A percentile compares a stretch with the other conserved stretches of the same genome.
These are phyloP conservation scores for Sitta europaea DNA, from an alignment of 2,113 vertebrate genomes.

Conservation along the genomic window DNA sequence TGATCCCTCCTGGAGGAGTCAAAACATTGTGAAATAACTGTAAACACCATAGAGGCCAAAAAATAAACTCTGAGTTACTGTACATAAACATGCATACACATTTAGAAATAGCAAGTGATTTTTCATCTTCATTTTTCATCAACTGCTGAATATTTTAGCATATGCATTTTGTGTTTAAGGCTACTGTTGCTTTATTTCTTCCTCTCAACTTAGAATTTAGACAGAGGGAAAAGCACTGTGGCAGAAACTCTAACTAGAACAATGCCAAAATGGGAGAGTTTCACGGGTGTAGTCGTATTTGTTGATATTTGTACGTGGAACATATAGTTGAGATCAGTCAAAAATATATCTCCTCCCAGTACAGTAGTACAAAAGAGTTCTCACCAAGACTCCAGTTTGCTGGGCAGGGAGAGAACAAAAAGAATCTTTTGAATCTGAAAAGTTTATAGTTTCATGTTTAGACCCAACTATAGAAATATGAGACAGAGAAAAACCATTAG, in stretches of 20 bases:
- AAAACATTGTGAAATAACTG: slow-evolving; percentile 56
- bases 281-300: not conserved
- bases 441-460: not conserved
- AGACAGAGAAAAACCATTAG: not conserved
- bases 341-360: not conserved
- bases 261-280: not conserved
- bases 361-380: not conserved
- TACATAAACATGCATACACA: not conserved
- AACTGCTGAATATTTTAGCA: not conserved
- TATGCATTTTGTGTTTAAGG: not conserved
- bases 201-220: not conserved
- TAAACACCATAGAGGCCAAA: slow-evolving; percentile 31
- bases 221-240: not conserved
- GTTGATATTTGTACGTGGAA: not conserved
- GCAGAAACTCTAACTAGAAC: not conserved
- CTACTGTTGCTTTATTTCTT: not conserved
- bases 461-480: not conserved
- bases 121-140: not conserved
- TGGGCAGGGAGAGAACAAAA: not conserved
- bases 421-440: not conserved
- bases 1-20: not conserved
- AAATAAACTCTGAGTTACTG: not conserved
- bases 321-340: not conserved
- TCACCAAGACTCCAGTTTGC: not conserved
- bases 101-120: not conserved